phyloP scores from a whole-genome alignment of 2,797 vertebrate species.

The Acropternis orthonyx region DNA sequence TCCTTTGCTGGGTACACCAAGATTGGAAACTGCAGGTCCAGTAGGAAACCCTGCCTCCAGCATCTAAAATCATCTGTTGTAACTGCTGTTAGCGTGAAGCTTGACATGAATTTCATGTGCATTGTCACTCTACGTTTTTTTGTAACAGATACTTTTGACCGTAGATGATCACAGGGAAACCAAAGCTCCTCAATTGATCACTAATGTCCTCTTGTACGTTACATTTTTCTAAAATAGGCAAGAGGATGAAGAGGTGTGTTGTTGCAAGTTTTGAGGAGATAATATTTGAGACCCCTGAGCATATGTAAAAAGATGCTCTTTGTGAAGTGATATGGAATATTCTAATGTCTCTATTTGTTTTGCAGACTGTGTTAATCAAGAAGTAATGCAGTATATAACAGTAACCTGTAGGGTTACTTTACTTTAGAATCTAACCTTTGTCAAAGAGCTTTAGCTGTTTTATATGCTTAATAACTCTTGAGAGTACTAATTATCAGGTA shows the following conservation, averaged over 20 bases:
- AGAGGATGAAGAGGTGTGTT: not conserved
- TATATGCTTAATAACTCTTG: not conserved
- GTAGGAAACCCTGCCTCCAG: not conserved
- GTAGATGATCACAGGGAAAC: not conserved
- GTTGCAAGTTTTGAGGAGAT: not conserved
- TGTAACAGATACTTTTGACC: not conserved
- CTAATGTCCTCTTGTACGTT: not conserved
- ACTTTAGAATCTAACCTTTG: not conserved
- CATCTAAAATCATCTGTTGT: not conserved
- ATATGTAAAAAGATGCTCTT: not conserved
- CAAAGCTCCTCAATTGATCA: not conserved
- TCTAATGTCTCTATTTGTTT: not conserved
- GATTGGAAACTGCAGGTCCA: not conserved
- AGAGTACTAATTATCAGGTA: not conserved
- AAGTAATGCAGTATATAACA: not conserved
- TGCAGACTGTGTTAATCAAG: not conserved
- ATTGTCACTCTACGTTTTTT: not conserved
- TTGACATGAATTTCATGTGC: not conserved
- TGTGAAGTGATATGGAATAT: not conserved
- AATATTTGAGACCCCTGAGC: not conserved
- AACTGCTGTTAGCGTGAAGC: not conserved
- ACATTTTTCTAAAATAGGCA: not conserved
- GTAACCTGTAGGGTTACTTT: not conserved
- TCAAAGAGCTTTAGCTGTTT: not conserved
- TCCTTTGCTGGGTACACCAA: fast-evolving